Conservation (phyloP, 2,888 invertebrate species). For the Drosophila meridiana region DNA sequence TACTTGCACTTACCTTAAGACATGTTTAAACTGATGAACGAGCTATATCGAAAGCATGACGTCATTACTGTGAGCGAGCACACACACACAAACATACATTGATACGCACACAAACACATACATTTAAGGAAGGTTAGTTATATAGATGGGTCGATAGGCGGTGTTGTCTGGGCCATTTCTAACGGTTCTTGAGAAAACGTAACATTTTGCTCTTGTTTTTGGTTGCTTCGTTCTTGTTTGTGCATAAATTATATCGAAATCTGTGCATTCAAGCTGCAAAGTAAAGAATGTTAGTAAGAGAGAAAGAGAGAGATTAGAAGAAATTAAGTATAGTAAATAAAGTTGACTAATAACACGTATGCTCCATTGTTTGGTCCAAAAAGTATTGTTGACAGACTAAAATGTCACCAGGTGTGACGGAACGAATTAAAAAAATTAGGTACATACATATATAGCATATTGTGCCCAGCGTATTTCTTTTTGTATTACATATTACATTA, state of each 20-base stretch:
- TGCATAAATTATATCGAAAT: constrained; percentile 61
- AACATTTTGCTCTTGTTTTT: constrained; percentile 56
- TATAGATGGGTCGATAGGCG: constrained; percentile 52
- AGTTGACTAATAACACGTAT: constrained; percentile 55
- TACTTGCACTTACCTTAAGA: constrained; percentile 64
- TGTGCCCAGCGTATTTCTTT: no score
- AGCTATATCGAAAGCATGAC: constrained; percentile 54
- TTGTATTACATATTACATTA: no score
- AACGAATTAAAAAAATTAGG: not conserved
- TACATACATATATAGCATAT: no score
- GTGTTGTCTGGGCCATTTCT: constrained; percentile 41
- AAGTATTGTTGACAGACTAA: not conserved
- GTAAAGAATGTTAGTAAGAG: constrained; percentile 34
- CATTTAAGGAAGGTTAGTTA: constrained; percentile 27
- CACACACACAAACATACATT: constrained; percentile 9
- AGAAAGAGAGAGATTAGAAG: constrained; percentile 34
- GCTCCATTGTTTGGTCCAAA: constrained; percentile 63
- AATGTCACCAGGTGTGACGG: not conserved
- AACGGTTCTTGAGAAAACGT: constrained; percentile 73
- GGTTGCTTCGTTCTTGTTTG: constrained; percentile 28
- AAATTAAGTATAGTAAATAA: constrained; percentile 22
- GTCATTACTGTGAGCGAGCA: constrained; percentile 45
- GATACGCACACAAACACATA: constrained; percentile 5
- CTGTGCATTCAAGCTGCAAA: constrained; percentile 58
- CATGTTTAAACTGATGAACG: constrained; percentile 37